Base-by-base conservation (phyloP, 2,888 invertebrate species). In the Euzetes globulus region DNA sequence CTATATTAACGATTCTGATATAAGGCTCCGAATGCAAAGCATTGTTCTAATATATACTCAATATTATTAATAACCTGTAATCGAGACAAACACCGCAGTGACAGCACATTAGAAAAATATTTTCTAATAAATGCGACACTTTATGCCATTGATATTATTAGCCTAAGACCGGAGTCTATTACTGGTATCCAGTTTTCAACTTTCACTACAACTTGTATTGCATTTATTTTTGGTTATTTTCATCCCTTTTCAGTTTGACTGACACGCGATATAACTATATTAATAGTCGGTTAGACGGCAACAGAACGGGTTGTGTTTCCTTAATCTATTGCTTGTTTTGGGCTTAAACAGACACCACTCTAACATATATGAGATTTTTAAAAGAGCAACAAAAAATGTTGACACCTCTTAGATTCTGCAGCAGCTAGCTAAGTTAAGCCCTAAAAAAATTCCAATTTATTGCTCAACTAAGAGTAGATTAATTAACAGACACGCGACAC, bases 201-300 rank as follows among this genome's bases (percentile, higher is more conserved):
- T 7, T 63, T 27, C 25, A 25, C 27, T 58, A 33, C 27, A 63
- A n/a, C 37, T n/a, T 63, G n/a, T 63, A 15, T 63, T 33, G 17
- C 63, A 33, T 63, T 33, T 33, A 33, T 63, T 63, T 63, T 63
- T 33, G 11, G 6, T 17, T 63, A 33, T 17, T 63, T 63, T 63
- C 27, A 15, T 27, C 19, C 33, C 63, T 33, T 63, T 63, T 63
- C 33, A 63, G 15, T 63, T 33, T 33, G 63, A 33, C 63, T 63
- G 63, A 63, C 63, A 63, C 63, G 63, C 63, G 63, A 63, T 63
- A 63, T 63, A 63, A 63, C 63, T 63, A 63, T 63, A 63, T 63
- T 63, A 63, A 63, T 63, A 63, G 58, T 58, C 58, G 19, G 58
- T 58, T 58, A 58, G 58, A 19, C 19, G 5, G n/a, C 25, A 6